Conservation (phyloP, 2,797 vertebrate species). For the Lacerta bilineata region DNA sequence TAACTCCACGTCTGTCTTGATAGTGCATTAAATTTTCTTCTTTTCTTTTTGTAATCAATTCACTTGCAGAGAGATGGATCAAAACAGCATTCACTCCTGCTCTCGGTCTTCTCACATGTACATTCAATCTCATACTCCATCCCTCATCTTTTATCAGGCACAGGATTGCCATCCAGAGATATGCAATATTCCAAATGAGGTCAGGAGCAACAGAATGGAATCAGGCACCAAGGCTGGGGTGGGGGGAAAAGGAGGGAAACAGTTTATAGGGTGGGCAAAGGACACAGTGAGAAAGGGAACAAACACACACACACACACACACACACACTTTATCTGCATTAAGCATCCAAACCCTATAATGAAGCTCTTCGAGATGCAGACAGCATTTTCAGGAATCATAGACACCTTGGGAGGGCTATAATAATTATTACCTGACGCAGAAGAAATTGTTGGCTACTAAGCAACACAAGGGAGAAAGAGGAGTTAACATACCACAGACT, state of each 20-base stretch:
- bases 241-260: constrained; percentile 2
- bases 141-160: constrained; percentile 51
- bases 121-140: neutral
- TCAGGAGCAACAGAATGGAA: constrained; percentile 29
- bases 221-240: neutral
- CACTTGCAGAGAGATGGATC: neutral
- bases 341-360: fast-evolving
- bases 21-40: constrained; percentile 9
- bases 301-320: neutral
- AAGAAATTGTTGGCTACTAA: constrained; percentile 29
- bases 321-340: neutral
- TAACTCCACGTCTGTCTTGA: constrained; percentile 42
- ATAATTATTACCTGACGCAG: constrained; percentile 10
- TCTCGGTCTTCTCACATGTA: neutral
- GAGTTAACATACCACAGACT: neutral
- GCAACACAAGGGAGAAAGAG: neutral
- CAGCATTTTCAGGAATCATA: neutral
- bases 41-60: neutral
- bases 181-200: constrained; percentile 55
- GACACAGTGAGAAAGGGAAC: neutral
- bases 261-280: neutral
- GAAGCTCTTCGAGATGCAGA: neutral
- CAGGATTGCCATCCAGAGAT: constrained; percentile 45
- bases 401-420: neutral
- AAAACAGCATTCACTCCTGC: constrained; percentile 4